Evolutionary conservation across 2,797 vertebrate genomes (phyloP).

Genomic region (Amphiprion clarkii): DNA sequence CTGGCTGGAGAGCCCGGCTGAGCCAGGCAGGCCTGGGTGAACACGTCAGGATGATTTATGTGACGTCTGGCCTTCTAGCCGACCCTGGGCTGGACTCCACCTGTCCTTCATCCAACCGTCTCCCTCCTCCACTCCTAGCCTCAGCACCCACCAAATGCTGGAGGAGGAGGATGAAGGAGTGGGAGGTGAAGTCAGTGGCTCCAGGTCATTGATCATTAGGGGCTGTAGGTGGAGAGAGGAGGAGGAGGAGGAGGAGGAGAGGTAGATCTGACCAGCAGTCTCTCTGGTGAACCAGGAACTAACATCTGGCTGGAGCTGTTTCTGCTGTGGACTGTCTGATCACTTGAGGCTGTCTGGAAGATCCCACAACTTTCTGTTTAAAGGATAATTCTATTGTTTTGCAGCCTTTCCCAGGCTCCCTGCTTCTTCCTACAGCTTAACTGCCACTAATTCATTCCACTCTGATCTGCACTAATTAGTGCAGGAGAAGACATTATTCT

Average conservation of each 20-base stretch:
- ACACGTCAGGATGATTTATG: constrained; percentile 84
- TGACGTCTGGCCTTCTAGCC: constrained; percentile 73
- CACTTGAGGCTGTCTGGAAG: background rate
- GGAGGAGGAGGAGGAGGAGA: background rate
- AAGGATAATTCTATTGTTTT: too few species aligned
- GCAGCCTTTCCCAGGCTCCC: too few species aligned
- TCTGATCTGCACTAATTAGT: too few species aligned
- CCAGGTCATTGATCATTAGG: constrained; percentile 70
- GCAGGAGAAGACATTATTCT: too few species aligned
- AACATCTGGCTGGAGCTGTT: constrained; percentile 13
- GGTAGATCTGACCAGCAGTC: constrained; percentile 8
- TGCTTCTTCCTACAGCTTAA: too few species aligned
- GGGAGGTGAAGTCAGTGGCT: constrained; percentile 48
- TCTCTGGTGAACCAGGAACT: constrained; percentile 20
- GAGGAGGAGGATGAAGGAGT: constrained; percentile 37
- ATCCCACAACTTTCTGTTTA: background rate
- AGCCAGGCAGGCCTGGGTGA: constrained; percentile 81
- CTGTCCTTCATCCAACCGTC: constrained; percentile 71
- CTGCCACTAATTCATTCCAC: too few species aligned
- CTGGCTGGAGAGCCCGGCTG: constrained; percentile 50
- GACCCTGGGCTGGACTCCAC: constrained; percentile 82
- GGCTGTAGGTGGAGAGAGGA: constrained; percentile 17
- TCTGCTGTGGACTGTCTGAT: background rate
- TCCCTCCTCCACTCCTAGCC: constrained; percentile 19
- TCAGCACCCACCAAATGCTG: constrained; percentile 32